Base-by-base conservation (phyloP, 2,888 invertebrate species). In the Melieria picta region DNA sequence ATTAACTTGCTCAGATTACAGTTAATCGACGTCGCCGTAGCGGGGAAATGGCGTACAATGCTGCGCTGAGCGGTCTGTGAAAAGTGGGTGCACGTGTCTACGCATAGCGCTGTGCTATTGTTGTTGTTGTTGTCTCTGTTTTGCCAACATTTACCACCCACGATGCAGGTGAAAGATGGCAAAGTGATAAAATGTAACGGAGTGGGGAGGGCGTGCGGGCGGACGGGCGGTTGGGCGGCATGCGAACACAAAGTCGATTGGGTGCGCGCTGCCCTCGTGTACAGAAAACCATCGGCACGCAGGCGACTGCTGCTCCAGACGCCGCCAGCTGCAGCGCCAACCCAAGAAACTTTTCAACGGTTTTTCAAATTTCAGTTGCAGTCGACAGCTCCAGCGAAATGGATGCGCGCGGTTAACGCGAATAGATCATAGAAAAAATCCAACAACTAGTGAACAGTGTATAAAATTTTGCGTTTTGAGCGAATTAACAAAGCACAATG, bases 1-100 rank as follows among this genome's bases (percentile, higher is more conserved):
- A 83, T 82, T 84, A 83, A 81, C 80, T 76, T 70, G 70, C 77
- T 80, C 77, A 82, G 83, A 82, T 83, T 83, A 80, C 77, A 75
- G 78, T 79, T 79, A 79, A 79, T 80, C 77, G 74, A 75, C 65
- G 72, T 73, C 42, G 42, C 57, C n/a, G 45, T 46, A 63, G 47
- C 66, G 47, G 60, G 60, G 11, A 56, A 10, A 61, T 48, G 13
- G 13, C 66, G 57, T 43, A 46, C 5, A 57, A 50, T n/a, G 60
- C 42, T 45, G 50, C n/a, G 45, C 10, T 52, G n/a, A 50, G 65
- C 62, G 42, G 65, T 47, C 56, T 71, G 58, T 61, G 76, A 77
- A 77, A 81, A 80, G 80, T 80, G 79, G 77, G 75, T 73, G 81
- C 81, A 81, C 82, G 82, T 82, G 82, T 69, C 63, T 50, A 45